Percentiles rank a stretch among this genome's conserved stretches.
Evolutionary conservation across 2,888 invertebrate genomes (phyloP).

Genomic region (Coremacera marginata): DNA sequence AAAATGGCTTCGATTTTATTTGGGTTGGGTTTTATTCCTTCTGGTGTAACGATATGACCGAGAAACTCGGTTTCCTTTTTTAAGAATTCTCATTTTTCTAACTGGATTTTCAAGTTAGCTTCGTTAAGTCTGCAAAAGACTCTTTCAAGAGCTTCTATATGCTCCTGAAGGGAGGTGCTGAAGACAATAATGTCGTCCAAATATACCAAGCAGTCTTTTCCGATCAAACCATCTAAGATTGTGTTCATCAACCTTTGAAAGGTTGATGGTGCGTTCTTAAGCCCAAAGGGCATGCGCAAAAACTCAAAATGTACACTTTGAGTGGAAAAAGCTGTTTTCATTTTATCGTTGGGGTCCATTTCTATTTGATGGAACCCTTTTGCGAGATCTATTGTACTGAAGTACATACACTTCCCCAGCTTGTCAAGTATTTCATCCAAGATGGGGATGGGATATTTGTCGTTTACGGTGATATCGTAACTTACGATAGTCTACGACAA

Average conservation of each 20-base stretch:
- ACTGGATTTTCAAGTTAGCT: too few species aligned
- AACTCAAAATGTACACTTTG: background rate
- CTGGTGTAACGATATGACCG: too few species aligned
- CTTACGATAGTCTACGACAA: background rate
- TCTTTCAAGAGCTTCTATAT: background rate
- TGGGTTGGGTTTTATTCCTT: too few species aligned
- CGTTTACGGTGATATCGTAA: too few species aligned
- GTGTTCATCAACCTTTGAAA: background rate
- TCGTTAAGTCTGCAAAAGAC: too few species aligned
- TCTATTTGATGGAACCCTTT: too few species aligned
- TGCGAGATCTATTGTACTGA: constrained; percentile 1
- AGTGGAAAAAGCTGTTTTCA: background rate
- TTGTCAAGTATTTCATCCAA: constrained; percentile 28
- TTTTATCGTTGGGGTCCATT: too few species aligned
- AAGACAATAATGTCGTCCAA: constrained; percentile 55
- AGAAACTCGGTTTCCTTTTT: too few species aligned
- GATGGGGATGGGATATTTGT: background rate
- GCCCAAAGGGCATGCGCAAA: background rate
- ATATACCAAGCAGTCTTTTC: constrained; percentile 45
- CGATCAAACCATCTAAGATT: background rate
- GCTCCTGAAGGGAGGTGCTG: constrained; percentile 44
- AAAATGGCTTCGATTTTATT: too few species aligned
- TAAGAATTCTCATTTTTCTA: too few species aligned
- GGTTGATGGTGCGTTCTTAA: background rate
- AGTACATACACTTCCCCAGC: background rate